A percentile compares a stretch with the other conserved stretches of the same genome.
Conservation (phyloP, 2,797 vertebrate genomes). For the Pangasius krempfi region DNA sequence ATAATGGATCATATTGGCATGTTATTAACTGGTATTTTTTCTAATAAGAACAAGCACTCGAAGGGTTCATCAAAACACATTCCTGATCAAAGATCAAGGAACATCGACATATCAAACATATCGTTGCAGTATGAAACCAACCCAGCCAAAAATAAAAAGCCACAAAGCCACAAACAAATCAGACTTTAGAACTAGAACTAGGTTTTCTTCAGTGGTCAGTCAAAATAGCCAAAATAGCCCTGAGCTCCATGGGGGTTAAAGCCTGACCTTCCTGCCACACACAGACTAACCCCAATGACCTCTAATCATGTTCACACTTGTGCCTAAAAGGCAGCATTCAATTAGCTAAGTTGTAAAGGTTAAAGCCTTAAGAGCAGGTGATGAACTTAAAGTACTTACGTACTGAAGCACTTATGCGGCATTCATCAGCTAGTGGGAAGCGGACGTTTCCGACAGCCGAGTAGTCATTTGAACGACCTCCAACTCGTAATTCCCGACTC, state of each 20-base stretch:
- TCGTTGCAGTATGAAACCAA: background rate
- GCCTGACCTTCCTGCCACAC: conserved; percentile 62
- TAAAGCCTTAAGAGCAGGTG: conserved; percentile 21
- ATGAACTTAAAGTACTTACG: background rate
- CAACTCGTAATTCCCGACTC: too few relatives aligned
- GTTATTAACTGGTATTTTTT: background rate
- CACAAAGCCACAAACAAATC: background rate
- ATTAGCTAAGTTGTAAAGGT: conserved; percentile 31
- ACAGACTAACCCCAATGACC: conserved; percentile 53
- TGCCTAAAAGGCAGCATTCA: conserved; percentile 28
- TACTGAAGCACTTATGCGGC: background rate
- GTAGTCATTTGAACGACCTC: background rate
- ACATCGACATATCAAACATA: background rate
- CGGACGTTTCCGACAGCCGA: background rate
- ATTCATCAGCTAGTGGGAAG: background rate
- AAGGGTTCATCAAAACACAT: background rate
- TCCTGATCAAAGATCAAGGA: background rate
- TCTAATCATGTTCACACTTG: conserved; percentile 52
- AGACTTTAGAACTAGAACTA: background rate
- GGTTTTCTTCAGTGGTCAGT: background rate
- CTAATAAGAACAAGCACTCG: background rate
- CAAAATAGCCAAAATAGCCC: conserved; percentile 33
- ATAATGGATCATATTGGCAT: background rate
- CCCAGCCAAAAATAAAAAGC: background rate
- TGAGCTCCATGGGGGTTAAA: conserved; percentile 58